Evolutionary conservation across 2,113 vertebrate genomes (phyloP).

Genomic region (Thamnaconus septentrionalis): DNA sequence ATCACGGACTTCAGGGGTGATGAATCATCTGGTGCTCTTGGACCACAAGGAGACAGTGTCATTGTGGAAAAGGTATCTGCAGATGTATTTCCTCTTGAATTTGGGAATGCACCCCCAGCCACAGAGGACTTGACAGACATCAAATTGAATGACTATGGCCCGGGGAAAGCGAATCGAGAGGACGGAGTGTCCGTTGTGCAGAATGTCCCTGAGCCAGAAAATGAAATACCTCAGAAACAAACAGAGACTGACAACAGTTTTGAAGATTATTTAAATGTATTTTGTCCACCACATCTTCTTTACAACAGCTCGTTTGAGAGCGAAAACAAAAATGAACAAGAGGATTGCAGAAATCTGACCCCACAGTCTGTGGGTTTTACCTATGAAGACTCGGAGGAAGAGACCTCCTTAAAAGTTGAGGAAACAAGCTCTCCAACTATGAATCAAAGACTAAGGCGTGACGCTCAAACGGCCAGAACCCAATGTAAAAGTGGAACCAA

Average conservation of each 20-base stretch:
- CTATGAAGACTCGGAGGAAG: conserved; percentile 51
- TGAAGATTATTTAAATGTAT: conserved; percentile 57
- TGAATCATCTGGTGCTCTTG: neutral
- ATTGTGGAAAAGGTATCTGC: conserved; percentile 1
- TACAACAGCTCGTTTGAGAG: conserved; percentile 70
- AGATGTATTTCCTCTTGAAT: conserved; percentile 6
- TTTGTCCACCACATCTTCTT: conserved; percentile 85
- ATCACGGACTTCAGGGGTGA: conserved; percentile 28
- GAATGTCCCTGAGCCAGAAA: conserved; percentile 26
- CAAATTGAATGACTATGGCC: conserved; percentile 13
- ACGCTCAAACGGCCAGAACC: neutral
- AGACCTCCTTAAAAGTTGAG: neutral
- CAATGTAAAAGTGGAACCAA: conserved; percentile 14
- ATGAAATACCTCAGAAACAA: neutral
- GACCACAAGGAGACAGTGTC: conserved; percentile 5
- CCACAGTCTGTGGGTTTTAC: conserved; percentile 26
- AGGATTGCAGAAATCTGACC: conserved; percentile 13
- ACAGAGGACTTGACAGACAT: neutral
- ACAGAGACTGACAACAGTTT: conserved; percentile 16
- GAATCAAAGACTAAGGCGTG: neutral
- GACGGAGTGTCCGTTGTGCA: neutral
- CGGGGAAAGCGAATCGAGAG: neutral
- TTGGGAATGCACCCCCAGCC: neutral
- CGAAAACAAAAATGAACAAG: conserved; percentile 9
- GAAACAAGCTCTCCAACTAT: neutral